These are phyloP conservation scores for Melipona quadrifasciata DNA, from an alignment of 1,140 invertebrate genomes.

Conservation along the genomic window DNA sequence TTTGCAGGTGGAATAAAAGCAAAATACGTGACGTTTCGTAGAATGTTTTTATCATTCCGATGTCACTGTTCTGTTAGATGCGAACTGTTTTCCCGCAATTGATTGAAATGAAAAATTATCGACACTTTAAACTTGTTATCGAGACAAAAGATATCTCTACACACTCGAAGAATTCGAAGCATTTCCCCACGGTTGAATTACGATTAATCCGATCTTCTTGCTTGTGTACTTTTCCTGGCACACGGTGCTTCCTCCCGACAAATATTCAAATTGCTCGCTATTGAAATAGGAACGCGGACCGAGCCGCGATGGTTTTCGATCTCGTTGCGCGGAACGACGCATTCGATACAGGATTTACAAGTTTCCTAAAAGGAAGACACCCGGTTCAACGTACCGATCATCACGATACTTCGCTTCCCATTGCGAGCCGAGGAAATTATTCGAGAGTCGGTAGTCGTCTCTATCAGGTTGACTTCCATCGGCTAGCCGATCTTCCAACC, in stretches of 20 bases:
- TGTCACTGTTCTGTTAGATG: too few species aligned
- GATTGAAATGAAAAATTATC: too few species aligned
- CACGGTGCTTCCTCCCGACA: background rate
- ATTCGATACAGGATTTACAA: slow-evolving; percentile 37
- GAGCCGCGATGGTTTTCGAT: background rate
- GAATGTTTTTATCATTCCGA: too few species aligned
- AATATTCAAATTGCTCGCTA: background rate
- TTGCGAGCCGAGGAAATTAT: slow-evolving; percentile 40
- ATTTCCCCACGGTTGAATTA: background rate
- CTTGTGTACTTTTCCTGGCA: background rate
- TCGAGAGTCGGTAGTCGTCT: slow-evolving; percentile 27
- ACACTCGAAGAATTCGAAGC: too few species aligned
- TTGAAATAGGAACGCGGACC: background rate
- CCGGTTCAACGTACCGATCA: slow-evolving; percentile 47
- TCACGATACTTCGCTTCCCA: slow-evolving; percentile 15
- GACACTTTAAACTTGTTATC: too few species aligned
- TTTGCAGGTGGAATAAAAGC: too few species aligned
- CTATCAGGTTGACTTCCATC: slow-evolving; percentile 40
- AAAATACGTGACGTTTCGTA: too few species aligned
- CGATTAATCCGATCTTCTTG: background rate
- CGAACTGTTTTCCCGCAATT: too few species aligned
- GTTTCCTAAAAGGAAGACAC: slow-evolving; percentile 45
- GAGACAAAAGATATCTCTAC: too few species aligned
- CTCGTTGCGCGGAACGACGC: background rate
- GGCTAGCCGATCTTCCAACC: background rate